Conservation (phyloP, 2,888 invertebrate genomes). For the Eilema depressum region DNA sequence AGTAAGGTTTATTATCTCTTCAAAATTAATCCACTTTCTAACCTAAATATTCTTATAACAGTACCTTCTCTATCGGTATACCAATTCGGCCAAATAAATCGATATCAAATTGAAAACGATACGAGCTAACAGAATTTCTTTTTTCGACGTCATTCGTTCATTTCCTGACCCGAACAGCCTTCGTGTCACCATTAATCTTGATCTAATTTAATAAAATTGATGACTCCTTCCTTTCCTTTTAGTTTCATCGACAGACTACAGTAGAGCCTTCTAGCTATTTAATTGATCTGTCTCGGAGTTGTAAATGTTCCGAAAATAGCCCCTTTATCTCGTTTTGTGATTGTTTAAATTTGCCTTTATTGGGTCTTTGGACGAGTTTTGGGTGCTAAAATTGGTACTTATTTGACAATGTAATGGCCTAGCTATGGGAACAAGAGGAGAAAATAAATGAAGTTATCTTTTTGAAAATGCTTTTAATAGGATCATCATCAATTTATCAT, state of each 20-base stretch:
- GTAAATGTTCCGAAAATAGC: constrained; percentile 38
- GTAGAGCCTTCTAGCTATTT: constrained; percentile 27
- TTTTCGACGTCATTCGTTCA: constrained; percentile 12
- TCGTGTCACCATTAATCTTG: constrained; percentile 67
- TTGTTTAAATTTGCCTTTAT: constrained; percentile 38
- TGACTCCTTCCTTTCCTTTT: constrained; percentile 61
- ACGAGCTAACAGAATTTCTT: constrained; percentile 14
- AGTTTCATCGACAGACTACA: constrained; percentile 43
- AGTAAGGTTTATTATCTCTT: background rate
- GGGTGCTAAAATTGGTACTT: constrained; percentile 29
- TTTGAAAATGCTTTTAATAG: background rate
- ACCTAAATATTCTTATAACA: background rate
- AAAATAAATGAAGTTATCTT: background rate
- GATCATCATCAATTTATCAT: background rate
- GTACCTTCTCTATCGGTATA: background rate
- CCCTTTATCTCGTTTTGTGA: constrained; percentile 36
- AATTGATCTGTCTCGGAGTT: constrained; percentile 45
- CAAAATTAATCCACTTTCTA: background rate
- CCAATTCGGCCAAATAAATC: constrained; percentile 2
- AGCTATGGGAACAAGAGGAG: background rate
- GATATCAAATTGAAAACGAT: constrained; percentile 12
- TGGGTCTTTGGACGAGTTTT: constrained; percentile 26
- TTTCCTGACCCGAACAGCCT: constrained; percentile 17
- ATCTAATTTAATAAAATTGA: constrained; percentile 77
- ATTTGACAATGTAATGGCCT: constrained; percentile 15